phyloP scores from a whole-genome alignment of 2,113 vertebrate species.

The human region GRCh38 chr18:70217001-70217500 shows the following conservation, averaged over 20 bases:
- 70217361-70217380: not conserved
- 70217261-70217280: not conserved
- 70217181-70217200: not conserved
- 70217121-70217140: not conserved
- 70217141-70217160: not conserved
- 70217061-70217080: not conserved
- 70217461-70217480: not conserved
- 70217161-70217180: not conserved
- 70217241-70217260: not conserved
- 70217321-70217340: not conserved
- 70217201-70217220: not conserved
- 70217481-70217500: not conserved
- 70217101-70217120: not conserved
- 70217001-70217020: not conserved
- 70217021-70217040: not conserved
- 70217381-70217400: not conserved
- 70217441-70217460: not conserved
- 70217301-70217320: not conserved
- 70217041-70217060: not conserved
- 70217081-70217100: not conserved
- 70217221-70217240: not conserved
- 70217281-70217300: not conserved
- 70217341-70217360: not conserved
- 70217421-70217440: not conserved
- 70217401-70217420: not conserved